Evolutionary conservation across 2,113 vertebrate species (phyloP).

Genomic region (Abramis brama): DNA sequence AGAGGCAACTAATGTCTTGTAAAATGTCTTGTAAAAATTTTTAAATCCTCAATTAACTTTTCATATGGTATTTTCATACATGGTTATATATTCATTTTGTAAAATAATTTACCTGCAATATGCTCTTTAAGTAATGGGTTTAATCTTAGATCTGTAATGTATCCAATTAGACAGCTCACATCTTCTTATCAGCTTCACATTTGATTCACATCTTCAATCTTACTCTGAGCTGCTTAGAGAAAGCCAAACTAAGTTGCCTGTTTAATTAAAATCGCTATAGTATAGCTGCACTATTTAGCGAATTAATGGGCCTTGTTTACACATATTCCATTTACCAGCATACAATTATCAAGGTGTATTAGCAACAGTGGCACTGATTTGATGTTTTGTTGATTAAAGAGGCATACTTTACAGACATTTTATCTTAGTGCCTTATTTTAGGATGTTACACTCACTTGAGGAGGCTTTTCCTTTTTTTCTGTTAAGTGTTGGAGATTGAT

Average conservation of each 20-base stretch:
- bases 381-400: not conserved
- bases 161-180: not conserved
- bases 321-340: not conserved
- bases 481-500: not conserved
- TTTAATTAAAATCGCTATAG: not conserved
- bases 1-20: too few species aligned
- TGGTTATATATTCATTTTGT: too few species aligned
- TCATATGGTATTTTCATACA: too few species aligned
- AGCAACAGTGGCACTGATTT: not conserved
- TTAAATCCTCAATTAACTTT: too few species aligned
- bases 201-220: conserved; percentile 6
- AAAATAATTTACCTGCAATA: too few species aligned
- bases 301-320: not conserved
- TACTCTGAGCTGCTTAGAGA: not conserved
- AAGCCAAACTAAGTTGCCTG: not conserved
- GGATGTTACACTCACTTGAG: not conserved
- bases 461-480: not conserved
- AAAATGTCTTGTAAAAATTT: too few species aligned
- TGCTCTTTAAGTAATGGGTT: not conserved
- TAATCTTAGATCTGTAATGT: not conserved
- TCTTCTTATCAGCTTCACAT: not conserved
- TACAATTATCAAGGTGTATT: not conserved
- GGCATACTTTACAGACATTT: not conserved
- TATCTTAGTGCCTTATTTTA: not conserved
- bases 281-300: not conserved